phyloP scores from a whole-genome alignment of 2,113 vertebrate genomes.

The Hepsetus odoe region DNA sequence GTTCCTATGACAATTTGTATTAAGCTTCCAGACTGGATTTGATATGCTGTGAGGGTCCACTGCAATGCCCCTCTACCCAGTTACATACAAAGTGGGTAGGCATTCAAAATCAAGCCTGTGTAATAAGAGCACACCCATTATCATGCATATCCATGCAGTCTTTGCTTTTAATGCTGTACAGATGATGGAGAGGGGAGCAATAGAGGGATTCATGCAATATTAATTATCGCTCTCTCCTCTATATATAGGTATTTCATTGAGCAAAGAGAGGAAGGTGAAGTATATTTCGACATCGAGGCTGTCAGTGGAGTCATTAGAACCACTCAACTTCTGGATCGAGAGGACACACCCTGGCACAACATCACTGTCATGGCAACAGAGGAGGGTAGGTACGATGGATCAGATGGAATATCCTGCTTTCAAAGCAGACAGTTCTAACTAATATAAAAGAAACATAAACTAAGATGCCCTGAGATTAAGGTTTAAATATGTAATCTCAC shows the following conservation, averaged over 20 bases:
- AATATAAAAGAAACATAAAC: background rate
- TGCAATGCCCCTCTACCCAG: background rate
- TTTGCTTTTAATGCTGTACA: slow-evolving; percentile 30
- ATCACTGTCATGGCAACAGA: slow-evolving; percentile 85
- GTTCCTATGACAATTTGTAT: background rate
- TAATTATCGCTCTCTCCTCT: slow-evolving; percentile 35
- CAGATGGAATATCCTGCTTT: background rate
- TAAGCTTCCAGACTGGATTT: background rate
- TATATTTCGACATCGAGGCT: slow-evolving; percentile 82
- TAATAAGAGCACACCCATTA: background rate
- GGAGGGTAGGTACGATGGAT: slow-evolving; percentile 72
- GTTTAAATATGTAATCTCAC: too few relatives aligned
- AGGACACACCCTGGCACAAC: slow-evolving; percentile 83
- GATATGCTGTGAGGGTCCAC: background rate
- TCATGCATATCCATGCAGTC: slow-evolving; percentile 12
- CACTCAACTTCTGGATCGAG: slow-evolving; percentile 81
- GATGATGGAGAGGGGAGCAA: slow-evolving; percentile 31
- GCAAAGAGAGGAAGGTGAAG: slow-evolving; percentile 72
- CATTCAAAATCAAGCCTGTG: slow-evolving; percentile 14
- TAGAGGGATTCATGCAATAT: slow-evolving; percentile 32
- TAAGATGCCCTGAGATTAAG: background rate
- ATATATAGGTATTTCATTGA: slow-evolving; percentile 82
- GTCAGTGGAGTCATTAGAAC: slow-evolving; percentile 83
- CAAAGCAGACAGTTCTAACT: background rate
- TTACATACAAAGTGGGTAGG: background rate